These are phyloP conservation scores for Orchesella flavescens DNA, from an alignment of 2,888 invertebrate species.

Conservation along the genomic window DNA sequence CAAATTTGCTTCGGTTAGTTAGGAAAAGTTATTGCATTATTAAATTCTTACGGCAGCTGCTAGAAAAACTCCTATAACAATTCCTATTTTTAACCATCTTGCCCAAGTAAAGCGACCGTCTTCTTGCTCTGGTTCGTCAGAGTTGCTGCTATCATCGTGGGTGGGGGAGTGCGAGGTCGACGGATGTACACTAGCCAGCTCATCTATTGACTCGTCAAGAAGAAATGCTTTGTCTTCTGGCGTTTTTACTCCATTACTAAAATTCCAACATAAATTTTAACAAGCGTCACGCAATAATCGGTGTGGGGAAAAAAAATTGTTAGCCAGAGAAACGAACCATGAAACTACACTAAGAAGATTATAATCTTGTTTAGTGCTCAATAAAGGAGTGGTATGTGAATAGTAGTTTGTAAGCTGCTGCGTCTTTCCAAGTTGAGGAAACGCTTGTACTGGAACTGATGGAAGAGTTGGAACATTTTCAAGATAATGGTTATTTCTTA, in stretches of 20 bases:
- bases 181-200: slow-evolving; percentile 62
- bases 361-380: slow-evolving; percentile 7
- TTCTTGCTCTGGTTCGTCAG: slow-evolving; percentile 63
- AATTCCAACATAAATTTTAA: too few species aligned
- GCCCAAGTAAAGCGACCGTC: slow-evolving; percentile 65
- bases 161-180: slow-evolving; percentile 50
- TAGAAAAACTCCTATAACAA: slow-evolving; percentile 62
- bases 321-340: background rate
- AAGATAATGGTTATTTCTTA: too few species aligned
- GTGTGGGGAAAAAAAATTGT: too few species aligned
- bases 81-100: slow-evolving; percentile 66
- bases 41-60: slow-evolving; percentile 62
- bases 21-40: background rate
- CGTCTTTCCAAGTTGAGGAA: too few species aligned
- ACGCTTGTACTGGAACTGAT: too few species aligned
- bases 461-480: too few species aligned
- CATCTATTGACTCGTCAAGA: slow-evolving; percentile 39
- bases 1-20: slow-evolving; percentile 16
- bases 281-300: too few species aligned
- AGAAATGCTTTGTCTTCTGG: too few species aligned
- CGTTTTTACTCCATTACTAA: too few species aligned
- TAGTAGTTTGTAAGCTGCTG: too few species aligned
- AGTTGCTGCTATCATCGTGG: slow-evolving; percentile 48
- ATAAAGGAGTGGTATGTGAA: background rate
- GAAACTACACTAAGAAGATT: slow-evolving; percentile 66